Evolutionary conservation across 2,888 invertebrate species (phyloP).

Genomic region (Latrodectus elegans): DNA sequence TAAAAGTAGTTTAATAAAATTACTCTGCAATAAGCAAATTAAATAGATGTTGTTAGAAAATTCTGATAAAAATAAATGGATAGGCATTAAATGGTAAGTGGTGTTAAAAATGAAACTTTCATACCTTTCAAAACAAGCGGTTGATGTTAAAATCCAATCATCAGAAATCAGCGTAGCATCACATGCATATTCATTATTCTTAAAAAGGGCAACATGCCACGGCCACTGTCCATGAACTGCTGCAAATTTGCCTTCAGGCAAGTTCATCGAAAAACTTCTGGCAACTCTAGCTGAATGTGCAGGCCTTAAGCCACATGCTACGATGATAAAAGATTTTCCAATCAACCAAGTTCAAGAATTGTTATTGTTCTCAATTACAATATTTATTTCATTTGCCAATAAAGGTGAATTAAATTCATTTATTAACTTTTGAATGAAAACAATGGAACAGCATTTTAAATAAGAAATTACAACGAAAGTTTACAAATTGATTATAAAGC

Average conservation of each 20-base stretch:
- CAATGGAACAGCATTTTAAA: no score
- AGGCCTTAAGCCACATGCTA: slow-evolving; percentile 83
- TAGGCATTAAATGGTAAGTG: no score
- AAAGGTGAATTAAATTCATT: no score
- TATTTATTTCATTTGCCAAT: no score
- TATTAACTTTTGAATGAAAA: no score
- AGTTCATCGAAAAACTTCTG: slow-evolving; percentile 50
- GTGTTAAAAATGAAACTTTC: neutral
- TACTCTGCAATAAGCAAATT: no score
- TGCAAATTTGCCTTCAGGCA: slow-evolving; percentile 66
- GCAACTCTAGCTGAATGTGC: slow-evolving; percentile 71
- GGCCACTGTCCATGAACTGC: slow-evolving; percentile 79
- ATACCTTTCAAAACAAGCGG: slow-evolving; percentile 83
- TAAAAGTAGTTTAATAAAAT: neutral
- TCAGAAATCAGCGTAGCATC: slow-evolving; percentile 88
- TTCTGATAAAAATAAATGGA: no score
- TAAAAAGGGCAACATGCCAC: slow-evolving; percentile 89
- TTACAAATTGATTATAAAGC: no score
- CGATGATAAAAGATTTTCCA: neutral
- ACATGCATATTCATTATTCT: slow-evolving; percentile 89
- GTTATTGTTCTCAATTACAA: no score
- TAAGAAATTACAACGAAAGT: no score
- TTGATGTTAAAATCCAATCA: slow-evolving; percentile 89
- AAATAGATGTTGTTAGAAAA: no score
- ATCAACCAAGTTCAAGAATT: no score